phyloP scores from a whole-genome alignment of 2,797 vertebrate genomes.

The Poeciliopsis paucimaculata region DNA sequence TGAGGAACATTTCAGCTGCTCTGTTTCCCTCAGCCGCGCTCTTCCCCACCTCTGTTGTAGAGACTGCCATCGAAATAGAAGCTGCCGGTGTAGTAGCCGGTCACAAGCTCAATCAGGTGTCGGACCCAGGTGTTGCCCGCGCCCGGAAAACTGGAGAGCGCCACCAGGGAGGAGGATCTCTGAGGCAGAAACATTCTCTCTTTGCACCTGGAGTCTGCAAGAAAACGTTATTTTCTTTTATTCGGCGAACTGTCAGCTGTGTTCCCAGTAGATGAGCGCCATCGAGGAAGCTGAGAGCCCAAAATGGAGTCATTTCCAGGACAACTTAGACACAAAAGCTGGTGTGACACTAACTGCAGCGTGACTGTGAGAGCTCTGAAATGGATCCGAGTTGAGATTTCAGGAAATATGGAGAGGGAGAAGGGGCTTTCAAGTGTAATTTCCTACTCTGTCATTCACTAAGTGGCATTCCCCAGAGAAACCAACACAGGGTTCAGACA shows the following conservation, averaged over 20 bases:
- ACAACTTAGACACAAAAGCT: slow-evolving; percentile 2
- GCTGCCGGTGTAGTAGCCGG: slow-evolving; percentile 95
- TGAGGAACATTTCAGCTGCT: slow-evolving; percentile 2
- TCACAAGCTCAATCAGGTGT: slow-evolving; percentile 93
- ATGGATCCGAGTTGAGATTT: slow-evolving; percentile 5
- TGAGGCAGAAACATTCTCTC: slow-evolving; percentile 91
- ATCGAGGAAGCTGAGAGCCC: slow-evolving; percentile 3
- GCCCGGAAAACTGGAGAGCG: slow-evolving; percentile 95
- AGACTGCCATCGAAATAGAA: slow-evolving; percentile 96
- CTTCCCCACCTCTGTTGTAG: slow-evolving; percentile 91
- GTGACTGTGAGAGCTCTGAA: neutral
- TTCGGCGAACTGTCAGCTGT: slow-evolving; percentile 14
- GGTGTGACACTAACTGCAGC: slow-evolving; percentile 9
- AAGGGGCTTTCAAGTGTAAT: slow-evolving; percentile 31
- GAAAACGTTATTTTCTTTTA: slow-evolving; percentile 24
- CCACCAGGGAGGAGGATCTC: slow-evolving; percentile 90
- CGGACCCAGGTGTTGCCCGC: slow-evolving; percentile 97
- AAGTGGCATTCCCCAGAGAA: slow-evolving; percentile 5
- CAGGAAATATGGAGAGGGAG: slow-evolving; percentile 14
- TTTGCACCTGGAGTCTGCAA: slow-evolving; percentile 92
- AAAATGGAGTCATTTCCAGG: slow-evolving; percentile 12
- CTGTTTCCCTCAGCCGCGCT: neutral
- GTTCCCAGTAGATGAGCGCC: slow-evolving; percentile 15
- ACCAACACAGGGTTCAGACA: neutral
- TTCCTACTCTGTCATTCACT: slow-evolving; percentile 19